Evolutionary conservation across 2,888 invertebrate genomes (phyloP).

Genomic region (Chrysotoxum bicinctum): DNA sequence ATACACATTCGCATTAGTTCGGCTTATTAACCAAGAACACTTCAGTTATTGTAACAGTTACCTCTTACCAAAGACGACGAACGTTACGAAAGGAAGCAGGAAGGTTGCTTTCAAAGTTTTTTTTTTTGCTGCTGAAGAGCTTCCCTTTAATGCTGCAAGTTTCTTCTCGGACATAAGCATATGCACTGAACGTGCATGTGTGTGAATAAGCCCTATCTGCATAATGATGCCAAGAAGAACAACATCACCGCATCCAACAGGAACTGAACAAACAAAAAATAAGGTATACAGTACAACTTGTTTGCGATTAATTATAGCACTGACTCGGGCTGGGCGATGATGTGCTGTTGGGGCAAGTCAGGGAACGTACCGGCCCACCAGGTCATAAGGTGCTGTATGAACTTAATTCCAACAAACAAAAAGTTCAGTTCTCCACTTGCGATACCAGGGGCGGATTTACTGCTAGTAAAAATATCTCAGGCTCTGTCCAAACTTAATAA

Average conservation of each 20-base stretch:
- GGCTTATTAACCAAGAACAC: slow-evolving; percentile 54
- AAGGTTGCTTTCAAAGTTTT: not conserved
- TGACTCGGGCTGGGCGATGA: not conserved
- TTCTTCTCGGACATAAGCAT: slow-evolving; percentile 17
- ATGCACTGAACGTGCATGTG: not conserved
- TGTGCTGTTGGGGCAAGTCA: not conserved
- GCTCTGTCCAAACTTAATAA: too few relatives aligned
- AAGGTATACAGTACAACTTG: slow-evolving; percentile 45
- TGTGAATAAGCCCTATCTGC: slow-evolving; percentile 34
- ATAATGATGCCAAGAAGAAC: slow-evolving; percentile 51
- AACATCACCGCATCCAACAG: slow-evolving; percentile 27
- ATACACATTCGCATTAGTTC: slow-evolving; percentile 40
- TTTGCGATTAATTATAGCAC: slow-evolving; percentile 70
- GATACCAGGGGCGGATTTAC: not conserved
- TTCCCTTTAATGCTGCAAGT: not conserved
- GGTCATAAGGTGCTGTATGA: slow-evolving; percentile 64
- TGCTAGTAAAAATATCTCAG: not conserved
- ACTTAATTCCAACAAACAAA: slow-evolving; percentile 54
- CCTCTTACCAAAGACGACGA: slow-evolving; percentile 15
- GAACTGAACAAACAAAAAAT: slow-evolving; percentile 42
- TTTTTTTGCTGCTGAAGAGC: not conserved
- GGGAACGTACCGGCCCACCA: slow-evolving; percentile 16
- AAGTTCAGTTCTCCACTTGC: not conserved
- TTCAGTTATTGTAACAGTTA: slow-evolving; percentile 26
- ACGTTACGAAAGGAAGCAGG: not conserved